Evolutionary conservation across 2,888 invertebrate species (phyloP), one percentile per base, ranked within the genome.

Genomic region (Ligdia adustata): DNA sequence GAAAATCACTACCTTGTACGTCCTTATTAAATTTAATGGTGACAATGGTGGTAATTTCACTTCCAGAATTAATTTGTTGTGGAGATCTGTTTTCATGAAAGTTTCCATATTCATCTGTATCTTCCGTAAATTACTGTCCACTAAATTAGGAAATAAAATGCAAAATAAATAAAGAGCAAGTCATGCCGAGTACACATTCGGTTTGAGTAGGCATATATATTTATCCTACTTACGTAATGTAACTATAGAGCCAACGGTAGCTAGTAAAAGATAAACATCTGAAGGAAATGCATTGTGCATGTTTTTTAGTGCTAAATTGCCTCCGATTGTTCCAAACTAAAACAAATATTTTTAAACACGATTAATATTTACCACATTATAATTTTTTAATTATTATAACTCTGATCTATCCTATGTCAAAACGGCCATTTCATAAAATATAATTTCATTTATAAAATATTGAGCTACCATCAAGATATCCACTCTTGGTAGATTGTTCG

Each of bases 281-380:
- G 95, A 95, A 3, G 93, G 93, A 69, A 95, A 95, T 43, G 93
- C 93, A 2, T 79, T 88, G 57, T 94, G 90, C 7, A 82, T 67
- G 64, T 95, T 91, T 69, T 95, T 95, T 44, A 94, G 90, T 78
- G 93, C 92, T 45, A 95, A 70, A 66, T 95, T 95, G 0, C 95
- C 95, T 7, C 93, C 95, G 45, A 95, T 78, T 2, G 93, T 92
- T 20, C 93, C 95, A 42, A 91, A 82, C 93, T 93, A 64, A 20
- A 77, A 71, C 20, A 52, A 39, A 16, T n/a, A n/a, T n/a, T n/a
- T n/a, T n/a, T n/a, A n/a, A n/a, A n/a, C n/a, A n/a, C n/a, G n/a
- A n/a, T n/a, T n/a, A n/a, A n/a, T n/a, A n/a, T n/a, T n/a, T n/a
- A n/a, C n/a, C n/a, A n/a, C n/a, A n/a, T n/a, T n/a, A n/a, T n/a